Evolutionary conservation across 2,888 invertebrate species (phyloP).

Genomic region (Nasonovia ribisnigri): DNA sequence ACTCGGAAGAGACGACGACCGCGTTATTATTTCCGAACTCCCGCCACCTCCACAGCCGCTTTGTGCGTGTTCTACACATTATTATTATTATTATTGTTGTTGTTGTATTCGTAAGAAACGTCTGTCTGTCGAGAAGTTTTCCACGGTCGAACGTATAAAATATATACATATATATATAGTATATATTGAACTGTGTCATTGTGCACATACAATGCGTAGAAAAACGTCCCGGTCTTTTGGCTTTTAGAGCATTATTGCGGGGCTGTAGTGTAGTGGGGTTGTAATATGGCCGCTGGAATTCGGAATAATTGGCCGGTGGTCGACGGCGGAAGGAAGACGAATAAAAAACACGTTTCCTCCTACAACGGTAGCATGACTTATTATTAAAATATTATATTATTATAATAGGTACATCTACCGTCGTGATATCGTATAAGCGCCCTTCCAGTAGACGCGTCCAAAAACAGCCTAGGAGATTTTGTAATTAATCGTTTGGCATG

Average conservation of each 20-base stretch:
- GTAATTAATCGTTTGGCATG: too few relatives aligned
- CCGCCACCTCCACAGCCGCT: neutral
- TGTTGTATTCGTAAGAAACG: neutral
- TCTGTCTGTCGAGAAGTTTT: neutral
- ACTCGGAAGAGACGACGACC: neutral
- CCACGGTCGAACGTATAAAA: neutral
- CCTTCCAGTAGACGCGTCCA: neutral
- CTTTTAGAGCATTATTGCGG: neutral
- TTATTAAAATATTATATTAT: neutral
- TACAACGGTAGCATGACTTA: too few relatives aligned
- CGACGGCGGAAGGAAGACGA: neutral
- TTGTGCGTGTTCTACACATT: neutral
- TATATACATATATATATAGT: too few relatives aligned
- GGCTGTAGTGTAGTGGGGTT: neutral
- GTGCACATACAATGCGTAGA: neutral
- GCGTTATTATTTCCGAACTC: conserved; percentile 8
- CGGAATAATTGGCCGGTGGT: conserved; percentile 21
- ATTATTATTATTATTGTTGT: neutral
- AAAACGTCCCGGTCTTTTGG: neutral
- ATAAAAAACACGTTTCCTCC: neutral
- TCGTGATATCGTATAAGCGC: neutral
- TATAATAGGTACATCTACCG: neutral
- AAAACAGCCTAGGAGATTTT: neutral
- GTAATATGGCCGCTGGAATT: neutral
- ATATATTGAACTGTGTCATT: neutral